Percentiles rank a stretch among this genome's conserved stretches.
Evolutionary conservation across 37 sponge, comb jelly and placozoan species (phyloP).

Genomic region (Chondrosia reniformis): DNA sequence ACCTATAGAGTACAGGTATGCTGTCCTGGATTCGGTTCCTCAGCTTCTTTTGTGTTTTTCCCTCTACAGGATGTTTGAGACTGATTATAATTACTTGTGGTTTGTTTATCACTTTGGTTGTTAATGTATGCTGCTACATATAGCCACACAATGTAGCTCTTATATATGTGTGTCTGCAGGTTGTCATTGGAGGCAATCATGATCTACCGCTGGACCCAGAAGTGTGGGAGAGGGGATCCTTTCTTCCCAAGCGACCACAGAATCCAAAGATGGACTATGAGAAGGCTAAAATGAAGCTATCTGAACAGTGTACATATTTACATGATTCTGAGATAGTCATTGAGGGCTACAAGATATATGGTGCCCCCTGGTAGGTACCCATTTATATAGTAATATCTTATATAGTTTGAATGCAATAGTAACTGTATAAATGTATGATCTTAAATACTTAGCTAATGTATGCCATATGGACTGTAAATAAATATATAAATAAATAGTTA

Average conservation of each 20-base stretch:
- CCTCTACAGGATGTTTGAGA: too few relatives aligned
- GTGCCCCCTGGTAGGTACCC: conserved; percentile 92
- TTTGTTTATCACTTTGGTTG: too few relatives aligned
- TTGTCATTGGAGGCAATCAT: conserved; percentile 91
- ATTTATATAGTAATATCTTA: too few relatives aligned
- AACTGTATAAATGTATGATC: too few relatives aligned
- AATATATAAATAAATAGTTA: too few relatives aligned
- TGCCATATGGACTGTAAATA: too few relatives aligned
- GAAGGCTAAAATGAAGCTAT: conserved; percentile 18
- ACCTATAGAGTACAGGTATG: too few relatives aligned
- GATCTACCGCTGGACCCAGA: conserved; percentile 77
- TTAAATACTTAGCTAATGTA: too few relatives aligned
- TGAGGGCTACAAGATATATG: conserved; percentile 86
- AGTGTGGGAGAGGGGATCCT: conserved; percentile 35
- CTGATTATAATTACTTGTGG: too few relatives aligned
- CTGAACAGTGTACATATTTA: conserved; percentile 68
- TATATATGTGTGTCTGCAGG: conserved; percentile 23
- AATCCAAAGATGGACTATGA: conserved; percentile 35
- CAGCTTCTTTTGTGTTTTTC: too few relatives aligned
- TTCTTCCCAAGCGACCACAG: conserved; percentile 5
- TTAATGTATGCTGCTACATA: not conserved
- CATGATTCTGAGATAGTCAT: conserved; percentile 77
- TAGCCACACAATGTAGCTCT: not conserved
- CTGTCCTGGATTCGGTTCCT: too few relatives aligned
- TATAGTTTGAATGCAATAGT: too few relatives aligned